Percentiles rank a stretch among this genome's conserved stretches.
Evolutionary conservation across 2,797 vertebrate genomes (phyloP).

Genomic region (Enteromius anoplus): DNA sequence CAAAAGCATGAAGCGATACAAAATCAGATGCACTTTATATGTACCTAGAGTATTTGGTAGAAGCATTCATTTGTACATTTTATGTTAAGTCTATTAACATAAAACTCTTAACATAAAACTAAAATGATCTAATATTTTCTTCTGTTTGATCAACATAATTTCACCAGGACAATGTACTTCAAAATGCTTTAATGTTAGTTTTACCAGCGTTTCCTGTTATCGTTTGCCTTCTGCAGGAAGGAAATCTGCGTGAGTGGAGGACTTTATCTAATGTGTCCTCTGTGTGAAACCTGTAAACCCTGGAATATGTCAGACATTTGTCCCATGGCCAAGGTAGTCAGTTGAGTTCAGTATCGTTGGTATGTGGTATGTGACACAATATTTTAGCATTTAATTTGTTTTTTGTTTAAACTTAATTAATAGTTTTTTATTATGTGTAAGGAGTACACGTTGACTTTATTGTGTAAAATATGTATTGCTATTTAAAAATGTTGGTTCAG

Average conservation of each 20-base stretch:
- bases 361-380: neutral
- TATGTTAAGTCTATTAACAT: slow-evolving; percentile 48
- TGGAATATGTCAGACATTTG: slow-evolving; percentile 87
- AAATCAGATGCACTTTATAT: slow-evolving; percentile 41
- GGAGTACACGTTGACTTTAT: neutral
- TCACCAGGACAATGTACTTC: neutral
- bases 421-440: neutral
- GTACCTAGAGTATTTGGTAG: neutral
- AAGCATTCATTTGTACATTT: slow-evolving; percentile 45
- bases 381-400: neutral
- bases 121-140: too few relatives aligned
- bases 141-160: neutral
- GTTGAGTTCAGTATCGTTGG: neutral
- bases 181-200: slow-evolving; percentile 14
- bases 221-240: slow-evolving; percentile 68
- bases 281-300: slow-evolving; percentile 78
- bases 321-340: slow-evolving; percentile 81
- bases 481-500: too few relatives aligned
- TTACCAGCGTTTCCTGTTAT: slow-evolving; percentile 32
- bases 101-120: slow-evolving; percentile 43
- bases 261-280: slow-evolving; percentile 80
- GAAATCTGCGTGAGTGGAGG: slow-evolving; percentile 78
- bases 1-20: slow-evolving; percentile 15
- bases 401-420: neutral
- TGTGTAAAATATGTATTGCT: neutral